phyloP scores from a whole-genome alignment of 1,140 invertebrate genomes.

The Heliconius eleuchia region DNA sequence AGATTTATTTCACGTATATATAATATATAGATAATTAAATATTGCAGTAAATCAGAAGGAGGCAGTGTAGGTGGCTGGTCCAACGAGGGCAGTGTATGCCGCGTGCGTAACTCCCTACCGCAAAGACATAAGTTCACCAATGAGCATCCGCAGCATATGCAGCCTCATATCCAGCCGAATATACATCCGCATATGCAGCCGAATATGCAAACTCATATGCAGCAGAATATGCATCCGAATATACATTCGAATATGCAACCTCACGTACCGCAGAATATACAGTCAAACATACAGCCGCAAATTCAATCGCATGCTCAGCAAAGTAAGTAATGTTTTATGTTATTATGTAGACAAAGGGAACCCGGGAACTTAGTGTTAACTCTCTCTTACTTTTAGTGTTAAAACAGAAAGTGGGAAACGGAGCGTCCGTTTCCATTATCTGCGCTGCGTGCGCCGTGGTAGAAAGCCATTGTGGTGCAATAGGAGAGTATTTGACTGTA shows the following conservation, averaged over 20 bases:
- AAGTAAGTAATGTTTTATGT: conserved; percentile 14
- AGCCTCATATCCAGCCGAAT: conserved; percentile 31
- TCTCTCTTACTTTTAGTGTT: too few relatives aligned
- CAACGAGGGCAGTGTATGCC: conserved; percentile 69
- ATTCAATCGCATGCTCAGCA: conserved; percentile 6
- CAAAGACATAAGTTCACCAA: conserved; percentile 75
- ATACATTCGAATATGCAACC: conserved; percentile 42
- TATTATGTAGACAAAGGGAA: neutral
- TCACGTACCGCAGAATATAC: conserved; percentile 40
- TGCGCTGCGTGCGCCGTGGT: too few relatives aligned
- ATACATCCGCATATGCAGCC: conserved; percentile 37
- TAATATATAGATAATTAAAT: neutral
- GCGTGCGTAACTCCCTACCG: conserved; percentile 68
- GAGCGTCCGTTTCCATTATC: too few relatives aligned
- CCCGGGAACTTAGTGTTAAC: too few relatives aligned
- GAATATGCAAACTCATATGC: conserved; percentile 22
- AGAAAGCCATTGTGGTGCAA: too few relatives aligned
- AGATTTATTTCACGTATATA: neutral
- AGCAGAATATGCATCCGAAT: conserved; percentile 24
- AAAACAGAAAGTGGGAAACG: too few relatives aligned
- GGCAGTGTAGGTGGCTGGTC: conserved; percentile 73
- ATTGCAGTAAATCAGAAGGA: conserved; percentile 65
- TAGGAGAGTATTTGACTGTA: neutral
- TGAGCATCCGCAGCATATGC: conserved; percentile 54
- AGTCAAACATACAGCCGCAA: conserved; percentile 29